These are phyloP conservation scores for Amphiura filiformis DNA, from an alignment of 35 echinoderm and acorn worm genomes.

Conservation along the genomic window DNA sequence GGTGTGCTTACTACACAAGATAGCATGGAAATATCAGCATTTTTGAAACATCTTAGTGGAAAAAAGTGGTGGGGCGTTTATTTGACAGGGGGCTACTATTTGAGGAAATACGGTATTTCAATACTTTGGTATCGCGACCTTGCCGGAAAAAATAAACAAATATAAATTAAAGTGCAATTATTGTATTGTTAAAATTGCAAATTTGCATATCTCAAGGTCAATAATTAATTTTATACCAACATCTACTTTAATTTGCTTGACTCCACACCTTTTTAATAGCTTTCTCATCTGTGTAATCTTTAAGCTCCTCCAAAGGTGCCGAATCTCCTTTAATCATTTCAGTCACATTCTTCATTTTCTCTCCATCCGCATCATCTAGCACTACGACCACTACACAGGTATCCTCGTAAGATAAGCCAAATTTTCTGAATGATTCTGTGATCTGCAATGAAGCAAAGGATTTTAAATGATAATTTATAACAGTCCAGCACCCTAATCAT, in stretches of 20 bases:
- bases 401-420: conserved; percentile 16
- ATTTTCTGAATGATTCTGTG: background rate
- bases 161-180: background rate
- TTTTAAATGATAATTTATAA: background rate
- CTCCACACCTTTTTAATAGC: conserved; percentile 18
- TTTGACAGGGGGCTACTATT: no score
- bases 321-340: background rate
- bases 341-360: background rate
- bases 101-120: no score
- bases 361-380: background rate
- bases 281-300: background rate
- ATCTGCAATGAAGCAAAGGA: conserved; percentile 4
- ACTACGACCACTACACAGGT: background rate
- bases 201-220: background rate
- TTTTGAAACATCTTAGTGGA: no score
- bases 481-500: background rate
- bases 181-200: background rate
- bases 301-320: background rate
- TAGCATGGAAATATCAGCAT: no score
- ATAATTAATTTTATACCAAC: no score
- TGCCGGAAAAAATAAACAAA: no score
- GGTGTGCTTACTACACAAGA: no score
- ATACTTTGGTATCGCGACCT: no score
- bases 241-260: no score
- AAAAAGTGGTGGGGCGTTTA: no score